Conservation (phyloP, 35 echinoderm and acorn worm species). For the Stichopus chloronotus region DNA sequence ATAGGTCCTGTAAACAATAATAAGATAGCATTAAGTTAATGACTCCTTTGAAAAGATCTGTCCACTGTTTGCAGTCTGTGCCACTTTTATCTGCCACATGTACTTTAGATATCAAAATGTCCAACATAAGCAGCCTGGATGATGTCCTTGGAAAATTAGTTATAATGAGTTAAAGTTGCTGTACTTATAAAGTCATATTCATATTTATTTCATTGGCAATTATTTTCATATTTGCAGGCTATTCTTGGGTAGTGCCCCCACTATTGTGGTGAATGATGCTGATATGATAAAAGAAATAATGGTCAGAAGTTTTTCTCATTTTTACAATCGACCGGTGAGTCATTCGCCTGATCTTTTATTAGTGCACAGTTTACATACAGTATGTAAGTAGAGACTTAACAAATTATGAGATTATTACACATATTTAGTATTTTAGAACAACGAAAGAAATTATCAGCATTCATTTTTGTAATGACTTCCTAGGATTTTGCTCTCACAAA, state of each 20-base stretch:
- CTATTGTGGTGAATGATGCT: not conserved
- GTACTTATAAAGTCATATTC: not conserved
- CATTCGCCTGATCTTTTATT: not conserved
- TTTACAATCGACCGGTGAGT: constrained; percentile 37
- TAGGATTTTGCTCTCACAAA: not conserved
- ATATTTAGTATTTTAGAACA: not conserved
- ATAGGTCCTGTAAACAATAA: too few species aligned
- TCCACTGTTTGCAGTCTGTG: too few species aligned
- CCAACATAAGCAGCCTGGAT: too few species aligned
- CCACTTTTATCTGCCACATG: too few species aligned
- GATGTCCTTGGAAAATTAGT: too few species aligned
- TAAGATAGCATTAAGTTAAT: too few species aligned
- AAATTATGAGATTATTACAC: not conserved
- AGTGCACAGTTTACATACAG: not conserved
- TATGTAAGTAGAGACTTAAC: not conserved
- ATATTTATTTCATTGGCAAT: not conserved
- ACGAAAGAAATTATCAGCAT: not conserved
- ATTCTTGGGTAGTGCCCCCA: not conserved
- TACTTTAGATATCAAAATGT: too few species aligned
- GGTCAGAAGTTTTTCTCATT: constrained; percentile 42
- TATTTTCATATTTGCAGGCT: not conserved
- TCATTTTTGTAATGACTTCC: not conserved
- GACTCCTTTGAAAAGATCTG: too few species aligned
- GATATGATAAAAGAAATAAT: constrained; percentile 32
- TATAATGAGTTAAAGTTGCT: too few species aligned